Evolutionary conservation across 2,113 vertebrate species (phyloP).

Genomic region (Ochotona curzoniae): DNA sequence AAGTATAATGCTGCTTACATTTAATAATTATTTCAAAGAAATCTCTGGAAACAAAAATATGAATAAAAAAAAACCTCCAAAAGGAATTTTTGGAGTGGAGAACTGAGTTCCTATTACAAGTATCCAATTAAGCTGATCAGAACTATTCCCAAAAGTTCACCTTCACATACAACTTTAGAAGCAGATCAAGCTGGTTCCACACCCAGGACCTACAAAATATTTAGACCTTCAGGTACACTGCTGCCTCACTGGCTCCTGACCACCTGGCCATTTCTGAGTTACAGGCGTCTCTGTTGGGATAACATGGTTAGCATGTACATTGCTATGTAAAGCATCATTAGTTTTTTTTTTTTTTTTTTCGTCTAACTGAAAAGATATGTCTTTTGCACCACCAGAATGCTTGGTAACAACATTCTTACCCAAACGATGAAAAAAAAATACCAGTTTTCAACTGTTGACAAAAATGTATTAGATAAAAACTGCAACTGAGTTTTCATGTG

Average conservation of each 20-base stretch:
- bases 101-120: constrained; percentile 82
- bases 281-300: constrained; percentile 56
- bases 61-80: constrained; percentile 84
- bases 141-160: constrained; percentile 75
- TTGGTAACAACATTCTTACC: constrained; percentile 74
- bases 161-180: constrained; percentile 74
- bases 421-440: constrained; percentile 66
- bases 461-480: constrained; percentile 79
- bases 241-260: constrained; percentile 81
- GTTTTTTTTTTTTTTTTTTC: background rate
- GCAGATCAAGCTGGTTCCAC: constrained; percentile 56
- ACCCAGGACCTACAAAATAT: background rate
- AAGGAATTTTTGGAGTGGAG: constrained; percentile 85
- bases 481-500: constrained; percentile 76
- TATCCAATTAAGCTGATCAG: constrained; percentile 74
- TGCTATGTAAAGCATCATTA: constrained; percentile 18
- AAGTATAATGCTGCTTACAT: constrained; percentile 85
- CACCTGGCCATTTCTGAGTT: constrained; percentile 69
- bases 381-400: constrained; percentile 71
- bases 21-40: constrained; percentile 82
- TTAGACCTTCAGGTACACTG: constrained; percentile 61
- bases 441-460: constrained; percentile 67
- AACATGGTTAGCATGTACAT: constrained; percentile 70
- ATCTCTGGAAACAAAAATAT: constrained; percentile 79
- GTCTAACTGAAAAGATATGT: constrained; percentile 48